Evolutionary conservation across 2,113 vertebrate genomes (phyloP).

Genomic region (Syngnathus typhle): DNA sequence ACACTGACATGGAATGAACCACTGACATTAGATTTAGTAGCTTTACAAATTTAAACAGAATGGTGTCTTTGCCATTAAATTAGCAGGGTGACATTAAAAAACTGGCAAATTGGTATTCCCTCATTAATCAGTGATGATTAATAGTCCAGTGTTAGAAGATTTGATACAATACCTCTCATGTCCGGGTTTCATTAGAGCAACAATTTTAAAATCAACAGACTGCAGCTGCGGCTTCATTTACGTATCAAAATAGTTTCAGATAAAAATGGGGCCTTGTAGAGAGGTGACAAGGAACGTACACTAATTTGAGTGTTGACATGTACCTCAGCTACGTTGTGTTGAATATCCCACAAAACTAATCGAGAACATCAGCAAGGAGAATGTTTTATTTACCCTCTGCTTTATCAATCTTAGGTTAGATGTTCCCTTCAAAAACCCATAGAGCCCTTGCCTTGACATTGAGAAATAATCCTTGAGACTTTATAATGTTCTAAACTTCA

Average conservation of each 20-base stretch:
- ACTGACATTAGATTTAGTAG: neutral
- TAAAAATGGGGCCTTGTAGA: neutral
- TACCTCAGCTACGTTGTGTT: neutral
- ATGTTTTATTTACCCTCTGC: no score
- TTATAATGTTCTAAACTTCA: neutral
- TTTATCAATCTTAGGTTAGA: no score
- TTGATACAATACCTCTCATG: no score
- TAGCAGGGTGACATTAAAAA: neutral
- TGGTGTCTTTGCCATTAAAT: neutral
- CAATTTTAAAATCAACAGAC: no score
- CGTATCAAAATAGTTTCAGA: neutral
- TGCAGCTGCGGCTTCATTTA: no score
- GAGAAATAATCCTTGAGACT: neutral
- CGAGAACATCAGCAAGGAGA: no score
- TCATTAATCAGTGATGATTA: neutral
- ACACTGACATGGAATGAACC: conserved; percentile 33
- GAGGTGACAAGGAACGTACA: neutral
- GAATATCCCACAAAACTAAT: neutral
- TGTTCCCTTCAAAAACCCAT: no score
- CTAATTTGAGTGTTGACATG: neutral
- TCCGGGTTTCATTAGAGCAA: no score
- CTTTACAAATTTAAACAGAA: neutral
- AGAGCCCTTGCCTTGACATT: no score
- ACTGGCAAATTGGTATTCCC: neutral
- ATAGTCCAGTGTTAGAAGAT: neutral